Conservation (phyloP, 2,888 invertebrate species). For the Antheraea assamensis region DNA sequence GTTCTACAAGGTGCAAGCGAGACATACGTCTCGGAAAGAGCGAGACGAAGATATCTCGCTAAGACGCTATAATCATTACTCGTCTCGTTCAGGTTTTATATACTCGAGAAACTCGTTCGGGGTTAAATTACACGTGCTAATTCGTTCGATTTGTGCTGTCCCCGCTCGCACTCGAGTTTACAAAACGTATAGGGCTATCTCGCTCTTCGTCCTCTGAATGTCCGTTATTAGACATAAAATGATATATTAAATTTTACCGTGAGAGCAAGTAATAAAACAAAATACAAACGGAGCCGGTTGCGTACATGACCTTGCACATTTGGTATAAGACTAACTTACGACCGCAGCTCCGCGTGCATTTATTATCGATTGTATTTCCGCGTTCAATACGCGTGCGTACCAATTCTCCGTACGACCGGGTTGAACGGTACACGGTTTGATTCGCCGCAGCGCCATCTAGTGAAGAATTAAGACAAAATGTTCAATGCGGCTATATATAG, state of each 20-base stretch:
- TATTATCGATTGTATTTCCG: too few relatives aligned
- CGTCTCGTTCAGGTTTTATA: background rate
- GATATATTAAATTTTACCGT: background rate
- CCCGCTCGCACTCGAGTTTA: background rate
- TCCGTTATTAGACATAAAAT: constrained; percentile 6
- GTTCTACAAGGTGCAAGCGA: background rate
- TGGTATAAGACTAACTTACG: too few relatives aligned
- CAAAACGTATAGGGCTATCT: background rate
- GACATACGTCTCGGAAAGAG: background rate
- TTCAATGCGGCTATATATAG: too few relatives aligned
- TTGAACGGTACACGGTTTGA: too few relatives aligned
- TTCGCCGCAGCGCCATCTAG: too few relatives aligned
- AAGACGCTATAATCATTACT: background rate
- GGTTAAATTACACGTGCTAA: background rate
- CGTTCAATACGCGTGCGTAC: too few relatives aligned
- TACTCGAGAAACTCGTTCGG: background rate
- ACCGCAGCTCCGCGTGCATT: too few relatives aligned
- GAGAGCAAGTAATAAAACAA: background rate
- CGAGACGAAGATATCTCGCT: background rate
- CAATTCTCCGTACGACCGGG: too few relatives aligned
- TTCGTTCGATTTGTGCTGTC: background rate
- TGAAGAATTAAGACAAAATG: too few relatives aligned
- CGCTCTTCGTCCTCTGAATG: background rate
- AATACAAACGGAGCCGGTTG: background rate
- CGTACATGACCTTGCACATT: background rate